Evolutionary conservation across 2,113 vertebrate species (phyloP).

Genomic region (Hippoglossus stenolepis): DNA sequence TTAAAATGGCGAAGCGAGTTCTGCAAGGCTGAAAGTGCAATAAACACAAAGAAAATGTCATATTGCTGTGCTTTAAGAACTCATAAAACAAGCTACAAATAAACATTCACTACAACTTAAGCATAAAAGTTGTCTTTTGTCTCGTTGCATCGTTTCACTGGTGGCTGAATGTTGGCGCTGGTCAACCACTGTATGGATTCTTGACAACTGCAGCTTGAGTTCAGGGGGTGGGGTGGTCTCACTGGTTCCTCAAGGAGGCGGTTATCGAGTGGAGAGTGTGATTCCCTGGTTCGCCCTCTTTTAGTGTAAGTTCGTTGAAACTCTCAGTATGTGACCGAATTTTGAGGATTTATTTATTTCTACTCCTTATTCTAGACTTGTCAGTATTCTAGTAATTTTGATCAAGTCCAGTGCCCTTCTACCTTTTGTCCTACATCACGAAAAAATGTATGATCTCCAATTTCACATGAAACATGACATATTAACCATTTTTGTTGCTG

Average conservation of each 20-base stretch:
- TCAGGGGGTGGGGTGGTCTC: conserved; percentile 11
- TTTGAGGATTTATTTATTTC: conserved; percentile 3
- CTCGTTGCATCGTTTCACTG: neutral
- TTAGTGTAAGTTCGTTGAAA: conserved; percentile 26
- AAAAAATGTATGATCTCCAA: too few relatives aligned
- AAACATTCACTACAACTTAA: neutral
- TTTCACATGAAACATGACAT: too few relatives aligned
- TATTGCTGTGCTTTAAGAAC: conserved; percentile 13
- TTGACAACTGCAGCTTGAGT: conserved; percentile 3
- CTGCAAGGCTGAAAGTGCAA: conserved; percentile 23
- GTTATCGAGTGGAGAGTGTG: conserved; percentile 33
- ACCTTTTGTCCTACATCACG: neutral
- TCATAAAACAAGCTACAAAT: conserved; percentile 37
- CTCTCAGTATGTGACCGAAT: neutral
- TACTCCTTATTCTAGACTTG: neutral
- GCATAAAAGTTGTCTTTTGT: conserved; percentile 9
- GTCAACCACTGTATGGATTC: neutral
- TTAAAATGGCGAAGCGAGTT: conserved; percentile 38
- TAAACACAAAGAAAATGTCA: conserved; percentile 42
- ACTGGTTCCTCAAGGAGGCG: conserved; percentile 16
- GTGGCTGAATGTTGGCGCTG: conserved; percentile 1
- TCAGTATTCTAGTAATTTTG: neutral
- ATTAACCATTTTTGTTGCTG: too few relatives aligned
- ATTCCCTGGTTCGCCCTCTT: conserved; percentile 14
- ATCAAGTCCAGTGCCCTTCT: neutral